Evolutionary conservation across 2,797 vertebrate species (phyloP).

Genomic region (Phyllotis vaccarum): DNA sequence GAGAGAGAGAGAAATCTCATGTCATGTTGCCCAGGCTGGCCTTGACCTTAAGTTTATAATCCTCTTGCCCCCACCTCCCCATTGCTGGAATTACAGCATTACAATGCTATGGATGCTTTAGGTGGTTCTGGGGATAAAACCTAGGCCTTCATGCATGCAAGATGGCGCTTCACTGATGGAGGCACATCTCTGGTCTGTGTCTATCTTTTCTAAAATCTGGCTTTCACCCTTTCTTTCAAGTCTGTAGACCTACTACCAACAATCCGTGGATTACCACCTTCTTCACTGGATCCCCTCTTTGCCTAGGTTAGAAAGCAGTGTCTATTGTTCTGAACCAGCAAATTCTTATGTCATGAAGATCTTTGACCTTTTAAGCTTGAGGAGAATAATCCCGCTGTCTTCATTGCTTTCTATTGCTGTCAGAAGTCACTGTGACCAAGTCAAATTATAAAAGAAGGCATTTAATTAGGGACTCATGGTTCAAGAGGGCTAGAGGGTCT

Average conservation of each 20-base stretch:
- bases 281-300: not conserved
- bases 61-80: not conserved
- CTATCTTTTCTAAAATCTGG: not conserved
- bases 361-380: not conserved
- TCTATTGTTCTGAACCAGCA: not conserved
- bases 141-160: not conserved
- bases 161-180: not conserved
- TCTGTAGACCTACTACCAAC: not conserved
- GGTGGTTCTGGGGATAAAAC: not conserved
- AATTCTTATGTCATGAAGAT: not conserved
- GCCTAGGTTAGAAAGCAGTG: not conserved
- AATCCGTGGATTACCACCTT: not conserved
- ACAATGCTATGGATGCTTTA: not conserved
- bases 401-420: not conserved
- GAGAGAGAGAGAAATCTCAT: not conserved
- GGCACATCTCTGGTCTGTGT: not conserved
- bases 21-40: not conserved
- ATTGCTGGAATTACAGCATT: not conserved
- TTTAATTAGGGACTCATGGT: not conserved
- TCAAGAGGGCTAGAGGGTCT: not conserved
- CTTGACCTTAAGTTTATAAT: not conserved
- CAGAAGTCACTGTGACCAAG: not conserved
- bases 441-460: not conserved
- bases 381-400: not conserved
- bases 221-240: not conserved